A percentile compares a stretch with the other conserved stretches of the same genome.
Conservation (phyloP, 2,888 invertebrate species). For the Callinectes sapidus region DNA sequence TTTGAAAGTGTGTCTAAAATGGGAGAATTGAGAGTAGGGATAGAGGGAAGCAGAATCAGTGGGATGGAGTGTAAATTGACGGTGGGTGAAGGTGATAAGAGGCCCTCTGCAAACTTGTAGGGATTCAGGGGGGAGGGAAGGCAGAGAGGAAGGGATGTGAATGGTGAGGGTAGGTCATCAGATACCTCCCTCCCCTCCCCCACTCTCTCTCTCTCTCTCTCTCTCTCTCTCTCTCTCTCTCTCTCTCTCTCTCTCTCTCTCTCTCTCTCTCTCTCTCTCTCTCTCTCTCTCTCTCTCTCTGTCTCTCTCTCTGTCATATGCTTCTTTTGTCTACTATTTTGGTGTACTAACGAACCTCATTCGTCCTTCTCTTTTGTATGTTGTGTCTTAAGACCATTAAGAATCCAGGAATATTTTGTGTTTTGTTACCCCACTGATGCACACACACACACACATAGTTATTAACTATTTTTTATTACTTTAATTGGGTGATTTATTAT, state of each 20-base stretch:
- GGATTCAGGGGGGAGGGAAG: no score
- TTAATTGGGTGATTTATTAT: no score
- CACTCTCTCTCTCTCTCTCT: not conserved
- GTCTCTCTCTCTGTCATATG: not conserved
- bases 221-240: not conserved
- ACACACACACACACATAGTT: not conserved
- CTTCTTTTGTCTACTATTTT: not conserved
- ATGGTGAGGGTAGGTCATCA: not conserved
- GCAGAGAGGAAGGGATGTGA: no score
- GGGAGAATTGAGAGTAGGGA: no score
- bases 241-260: slow-evolving; percentile 10
- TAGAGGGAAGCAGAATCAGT: no score
- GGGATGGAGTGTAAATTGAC: no score
- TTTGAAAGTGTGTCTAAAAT: no score
- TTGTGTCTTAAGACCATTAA: not conserved
- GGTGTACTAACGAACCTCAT: not conserved
- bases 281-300: slow-evolving; percentile 6
- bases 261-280: slow-evolving; percentile 4
- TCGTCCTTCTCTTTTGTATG: not conserved
- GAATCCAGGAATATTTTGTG: no score
- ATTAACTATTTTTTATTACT: not conserved
- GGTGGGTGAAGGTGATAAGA: no score
- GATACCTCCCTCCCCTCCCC: not conserved
- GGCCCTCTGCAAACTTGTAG: no score
- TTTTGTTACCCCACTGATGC: not conserved